These are phyloP conservation scores for Echiichthys vipera DNA, from an alignment of 2,797 vertebrate genomes.

Conservation along the genomic window DNA sequence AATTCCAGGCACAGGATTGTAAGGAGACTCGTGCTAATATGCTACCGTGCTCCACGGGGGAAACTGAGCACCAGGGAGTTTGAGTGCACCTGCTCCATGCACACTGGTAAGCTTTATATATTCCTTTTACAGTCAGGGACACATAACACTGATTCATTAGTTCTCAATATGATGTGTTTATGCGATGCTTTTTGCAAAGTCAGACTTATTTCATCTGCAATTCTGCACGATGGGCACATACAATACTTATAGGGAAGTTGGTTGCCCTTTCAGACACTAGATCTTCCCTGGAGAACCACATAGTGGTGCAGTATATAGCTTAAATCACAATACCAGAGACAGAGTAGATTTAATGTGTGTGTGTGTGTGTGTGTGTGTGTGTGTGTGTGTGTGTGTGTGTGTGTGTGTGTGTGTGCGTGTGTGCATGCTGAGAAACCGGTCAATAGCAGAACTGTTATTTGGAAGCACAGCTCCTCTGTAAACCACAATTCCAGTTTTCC, in stretches of 20 bases:
- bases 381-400: slow-evolving; percentile 2
- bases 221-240: slow-evolving; percentile 6
- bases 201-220: slow-evolving; percentile 17
- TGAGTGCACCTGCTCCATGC: slow-evolving; percentile 78
- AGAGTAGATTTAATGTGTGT: not conserved
- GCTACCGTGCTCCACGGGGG: slow-evolving; percentile 66
- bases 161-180: slow-evolving; percentile 2
- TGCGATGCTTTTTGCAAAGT: slow-evolving; percentile 23
- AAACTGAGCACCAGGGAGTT: slow-evolving; percentile 66
- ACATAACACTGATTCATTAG: slow-evolving; percentile 3
- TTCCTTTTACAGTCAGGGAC: slow-evolving; percentile 19
- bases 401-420: slow-evolving; percentile 1
- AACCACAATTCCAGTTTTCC: slow-evolving; percentile 74
- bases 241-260: slow-evolving; percentile 46
- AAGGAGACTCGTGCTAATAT: slow-evolving; percentile 69
- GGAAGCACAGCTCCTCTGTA: slow-evolving; percentile 57
- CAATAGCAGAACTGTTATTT: slow-evolving; percentile 48
- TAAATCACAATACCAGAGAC: slow-evolving; percentile 17
- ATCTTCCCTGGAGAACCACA: slow-evolving; percentile 11
- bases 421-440: slow-evolving; percentile 38
- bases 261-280: slow-evolving; percentile 7
- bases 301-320: slow-evolving; percentile 32
- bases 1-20: slow-evolving; percentile 53
- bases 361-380: slow-evolving; percentile 1
- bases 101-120: slow-evolving; percentile 73